phyloP scores from a whole-genome alignment of 1,140 invertebrate species.

The Ridgeia piscesae region DNA sequence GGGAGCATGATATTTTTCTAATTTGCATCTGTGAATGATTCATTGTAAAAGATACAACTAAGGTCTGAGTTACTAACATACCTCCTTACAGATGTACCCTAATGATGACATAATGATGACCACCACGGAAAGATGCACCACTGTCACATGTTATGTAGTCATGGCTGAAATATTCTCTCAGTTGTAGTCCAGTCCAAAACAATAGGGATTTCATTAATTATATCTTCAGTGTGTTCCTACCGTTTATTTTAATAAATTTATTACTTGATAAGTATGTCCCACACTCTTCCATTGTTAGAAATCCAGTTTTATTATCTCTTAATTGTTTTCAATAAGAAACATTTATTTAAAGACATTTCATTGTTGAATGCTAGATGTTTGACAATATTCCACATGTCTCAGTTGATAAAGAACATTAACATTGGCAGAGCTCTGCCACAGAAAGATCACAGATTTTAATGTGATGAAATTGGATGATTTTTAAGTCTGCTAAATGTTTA shows the following conservation, averaged over 20 bases:
- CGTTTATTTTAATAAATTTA: no score
- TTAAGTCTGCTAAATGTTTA: background rate
- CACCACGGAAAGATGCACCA: background rate
- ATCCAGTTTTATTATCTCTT: no score
- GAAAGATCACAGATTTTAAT: background rate
- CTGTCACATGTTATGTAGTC: background rate
- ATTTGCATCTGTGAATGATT: background rate
- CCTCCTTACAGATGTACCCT: background rate
- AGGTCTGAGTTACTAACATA: background rate
- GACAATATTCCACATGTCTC: background rate
- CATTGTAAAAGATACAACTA: background rate
- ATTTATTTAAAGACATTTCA: no score
- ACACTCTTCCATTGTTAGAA: no score
- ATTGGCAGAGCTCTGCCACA: background rate
- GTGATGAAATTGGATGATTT: no score
- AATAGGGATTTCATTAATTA: no score
- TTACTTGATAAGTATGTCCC: no score
- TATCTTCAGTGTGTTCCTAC: no score
- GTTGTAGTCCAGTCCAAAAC: no score
- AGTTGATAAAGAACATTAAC: background rate
- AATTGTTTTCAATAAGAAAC: no score
- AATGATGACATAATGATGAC: background rate
- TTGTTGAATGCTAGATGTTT: background rate
- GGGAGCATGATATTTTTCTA: background rate
- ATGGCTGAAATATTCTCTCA: no score